A percentile compares a stretch with the other conserved stretches of the same genome.
phyloP scores from a whole-genome alignment of 2,888 invertebrate species.

The Eledona agricola region DNA sequence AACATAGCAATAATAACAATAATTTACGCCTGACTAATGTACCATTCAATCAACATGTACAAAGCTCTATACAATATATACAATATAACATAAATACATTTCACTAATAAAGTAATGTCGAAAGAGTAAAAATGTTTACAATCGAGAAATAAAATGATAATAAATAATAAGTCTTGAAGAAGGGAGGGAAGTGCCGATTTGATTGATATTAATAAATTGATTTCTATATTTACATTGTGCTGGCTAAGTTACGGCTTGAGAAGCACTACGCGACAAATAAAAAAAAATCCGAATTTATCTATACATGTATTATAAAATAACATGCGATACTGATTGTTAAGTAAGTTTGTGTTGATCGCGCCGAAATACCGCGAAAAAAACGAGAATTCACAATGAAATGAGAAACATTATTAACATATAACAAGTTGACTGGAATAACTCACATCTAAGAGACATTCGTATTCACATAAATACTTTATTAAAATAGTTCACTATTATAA shows the following conservation, averaged over 20 bases:
- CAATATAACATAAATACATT: conserved; percentile 56
- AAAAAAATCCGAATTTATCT: conserved; percentile 32
- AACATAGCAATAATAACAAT: conserved; percentile 56
- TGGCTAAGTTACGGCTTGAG: conserved; percentile 53
- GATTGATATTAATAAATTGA: conserved; percentile 41
- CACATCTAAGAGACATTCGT: conserved; percentile 58
- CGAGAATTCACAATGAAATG: conserved; percentile 13
- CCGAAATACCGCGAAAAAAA: conserved; percentile 1
- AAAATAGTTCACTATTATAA: conserved; percentile 63
- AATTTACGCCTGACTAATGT: conserved; percentile 54
- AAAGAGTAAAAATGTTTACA: conserved; percentile 23
- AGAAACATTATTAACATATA: conserved; percentile 25
- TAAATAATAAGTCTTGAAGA: conserved; percentile 24
- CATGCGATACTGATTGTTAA: too few species aligned
- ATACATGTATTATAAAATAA: too few species aligned
- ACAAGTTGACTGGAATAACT: conserved; percentile 59
- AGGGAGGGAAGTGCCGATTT: conserved; percentile 30
- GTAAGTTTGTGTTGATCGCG: too few species aligned
- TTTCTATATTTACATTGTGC: conserved; percentile 56
- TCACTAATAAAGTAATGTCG: conserved; percentile 41
- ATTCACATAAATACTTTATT: conserved; percentile 57
- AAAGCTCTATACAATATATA: conserved; percentile 68
- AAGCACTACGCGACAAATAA: conserved; percentile 50
- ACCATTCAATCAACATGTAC: conserved; percentile 67
- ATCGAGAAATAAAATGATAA: conserved; percentile 28